Base-by-base conservation (phyloP, 1,140 invertebrate genomes). In the Heliconius congener region DNA sequence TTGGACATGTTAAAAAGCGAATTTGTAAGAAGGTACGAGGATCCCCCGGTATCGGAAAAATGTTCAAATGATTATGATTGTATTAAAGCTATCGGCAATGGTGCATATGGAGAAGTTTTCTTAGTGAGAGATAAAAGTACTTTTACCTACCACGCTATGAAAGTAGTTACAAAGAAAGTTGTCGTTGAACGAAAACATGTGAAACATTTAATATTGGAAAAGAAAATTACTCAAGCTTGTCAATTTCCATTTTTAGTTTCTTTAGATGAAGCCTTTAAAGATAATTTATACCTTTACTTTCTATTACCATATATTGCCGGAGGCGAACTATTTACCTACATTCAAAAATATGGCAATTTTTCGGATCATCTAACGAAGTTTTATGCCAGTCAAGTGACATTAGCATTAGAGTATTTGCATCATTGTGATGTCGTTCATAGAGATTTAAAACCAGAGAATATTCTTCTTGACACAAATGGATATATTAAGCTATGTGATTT, bases 371-470 rank as follows among this genome's bases (percentile, higher is more conserved):
- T 97, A 85, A 96, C 98, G 2, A 97, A 96, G 86, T 99, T 99
- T 95, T 99, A 99, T 93, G 98, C 97, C 2, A 97, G 98, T 73
- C 98, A 99, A 96, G 98, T 99, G n/a, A 95, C 98, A 52, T 94
- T 99, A 80, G 98, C 97, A 1, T 95, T 99, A 79, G 99, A 99
- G 93, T 99, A 99, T 94, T 95, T 99, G 50, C 99, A 99, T 90
- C 96, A 97, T 84, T 96, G 99, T 88, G 97, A 98, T 88, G 94
- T 99, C 74, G 96, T 99, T 73, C 99, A 99, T 90, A 96, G 99
- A 71, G 98, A 99, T 95, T 95, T 99, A 71, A 99, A 99, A 93
- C 99, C 99, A 6, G 99, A 99, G 95, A 99, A 99, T 95, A 97
- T 99, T 82, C 95, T 99, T 72, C 97, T 99, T 74, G 98, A 99